phyloP scores from a whole-genome alignment of 2,888 invertebrate species.

The Adineta ricciae region DNA sequence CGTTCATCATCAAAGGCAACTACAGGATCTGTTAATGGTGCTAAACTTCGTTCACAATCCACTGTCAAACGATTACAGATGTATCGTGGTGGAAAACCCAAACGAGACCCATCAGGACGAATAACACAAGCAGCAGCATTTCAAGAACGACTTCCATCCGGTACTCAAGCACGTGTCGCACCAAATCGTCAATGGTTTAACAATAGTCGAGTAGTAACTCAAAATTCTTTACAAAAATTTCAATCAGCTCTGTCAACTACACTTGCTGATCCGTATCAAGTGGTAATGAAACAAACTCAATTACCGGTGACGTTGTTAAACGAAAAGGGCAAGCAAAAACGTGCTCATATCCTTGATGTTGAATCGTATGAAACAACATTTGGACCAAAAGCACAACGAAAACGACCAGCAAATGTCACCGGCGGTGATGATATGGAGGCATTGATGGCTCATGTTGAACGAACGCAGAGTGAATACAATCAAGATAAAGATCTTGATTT shows the following conservation, averaged over 20 bases:
- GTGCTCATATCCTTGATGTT: constrained; percentile 87
- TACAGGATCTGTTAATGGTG: not conserved
- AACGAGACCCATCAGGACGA: constrained; percentile 64
- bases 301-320: constrained; percentile 84
- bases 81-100: constrained; percentile 94
- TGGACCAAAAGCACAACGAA: constrained; percentile 82
- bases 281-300: constrained; percentile 88
- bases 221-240: constrained; percentile 58
- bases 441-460: constrained; percentile 63
- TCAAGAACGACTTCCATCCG: constrained; percentile 75
- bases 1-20: not conserved
- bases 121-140: constrained; percentile 88
- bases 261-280: constrained; percentile 87
- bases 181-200: constrained; percentile 98
- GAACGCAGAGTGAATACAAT: constrained; percentile 67
- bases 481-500: constrained; percentile 70
- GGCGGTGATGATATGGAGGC: constrained; percentile 64
- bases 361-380: constrained; percentile 87
- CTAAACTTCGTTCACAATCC: constrained; percentile 65
- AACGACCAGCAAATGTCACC: constrained; percentile 64
- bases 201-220: constrained; percentile 90
- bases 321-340: constrained; percentile 69
- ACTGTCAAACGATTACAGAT: constrained; percentile 93
- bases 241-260: constrained; percentile 86
- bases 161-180: constrained; percentile 83